Conservation (phyloP, 2,888 invertebrate species). For the Nomada ferruginata region DNA sequence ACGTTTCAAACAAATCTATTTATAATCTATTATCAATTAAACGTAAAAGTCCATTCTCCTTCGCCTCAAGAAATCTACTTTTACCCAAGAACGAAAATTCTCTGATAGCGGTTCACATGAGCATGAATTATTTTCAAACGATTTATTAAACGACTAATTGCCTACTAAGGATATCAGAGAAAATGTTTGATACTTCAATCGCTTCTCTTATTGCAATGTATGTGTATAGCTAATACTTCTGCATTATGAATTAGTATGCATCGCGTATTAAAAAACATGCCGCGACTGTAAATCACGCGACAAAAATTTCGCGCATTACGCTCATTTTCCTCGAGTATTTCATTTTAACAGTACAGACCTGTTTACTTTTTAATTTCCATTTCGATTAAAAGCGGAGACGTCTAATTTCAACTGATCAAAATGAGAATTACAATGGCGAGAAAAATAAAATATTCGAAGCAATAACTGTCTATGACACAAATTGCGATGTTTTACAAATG, state of each 20-base stretch:
- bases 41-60: too few relatives aligned
- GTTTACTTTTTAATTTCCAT: not conserved
- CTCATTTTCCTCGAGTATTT: not conserved
- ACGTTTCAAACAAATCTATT: too few relatives aligned
- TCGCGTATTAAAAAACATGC: conserved; percentile 16
- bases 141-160: not conserved
- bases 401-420: too few relatives aligned
- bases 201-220: not conserved
- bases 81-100: too few relatives aligned
- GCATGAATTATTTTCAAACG: not conserved
- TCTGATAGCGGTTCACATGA: too few relatives aligned
- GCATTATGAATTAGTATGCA: conserved; percentile 36
- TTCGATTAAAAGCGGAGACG: not conserved
- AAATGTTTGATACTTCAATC: not conserved
- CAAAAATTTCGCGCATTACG: conserved; percentile 29
- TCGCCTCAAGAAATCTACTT: too few relatives aligned
- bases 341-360: conserved; percentile 1
- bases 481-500: not conserved
- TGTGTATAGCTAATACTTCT: not conserved
- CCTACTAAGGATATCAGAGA: not conserved
- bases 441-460: not conserved
- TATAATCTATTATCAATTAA: too few relatives aligned
- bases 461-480: not conserved
- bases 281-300: conserved; percentile 19
- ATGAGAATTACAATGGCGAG: not conserved